Percentiles rank a stretch among this genome's conserved stretches.
Conservation (phyloP, 2,888 invertebrate species). For the Capitulum mitella region DNA sequence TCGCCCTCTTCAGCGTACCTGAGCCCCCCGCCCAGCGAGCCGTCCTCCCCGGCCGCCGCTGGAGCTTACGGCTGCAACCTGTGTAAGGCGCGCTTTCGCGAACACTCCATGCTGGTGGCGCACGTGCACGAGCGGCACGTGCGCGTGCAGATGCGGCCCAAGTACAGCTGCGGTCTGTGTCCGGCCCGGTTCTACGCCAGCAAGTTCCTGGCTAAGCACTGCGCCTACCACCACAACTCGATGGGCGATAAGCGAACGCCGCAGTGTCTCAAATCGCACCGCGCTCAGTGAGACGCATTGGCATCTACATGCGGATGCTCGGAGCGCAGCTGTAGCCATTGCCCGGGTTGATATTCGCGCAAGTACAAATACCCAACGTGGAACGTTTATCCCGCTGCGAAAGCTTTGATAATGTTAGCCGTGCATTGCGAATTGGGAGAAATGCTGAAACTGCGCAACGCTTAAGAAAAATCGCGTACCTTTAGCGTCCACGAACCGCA, state of each 20-base stretch:
- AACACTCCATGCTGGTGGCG: neutral
- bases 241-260: neutral
- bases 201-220: neutral
- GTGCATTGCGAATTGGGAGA: too few relatives aligned
- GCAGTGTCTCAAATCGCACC: neutral
- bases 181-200: constrained; percentile 21
- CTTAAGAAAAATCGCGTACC: too few relatives aligned
- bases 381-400: too few relatives aligned
- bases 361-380: too few relatives aligned
- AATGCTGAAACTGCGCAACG: too few relatives aligned
- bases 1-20: neutral
- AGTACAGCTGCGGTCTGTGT: constrained; percentile 22
- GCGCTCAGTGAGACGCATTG: too few relatives aligned
- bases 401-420: too few relatives aligned
- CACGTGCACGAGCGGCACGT: constrained; percentile 19
- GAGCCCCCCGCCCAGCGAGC: neutral
- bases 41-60: neutral
- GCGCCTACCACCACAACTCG: constrained; percentile 13
- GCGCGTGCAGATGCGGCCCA: constrained; percentile 20
- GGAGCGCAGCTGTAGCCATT: too few relatives aligned
- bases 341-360: too few relatives aligned
- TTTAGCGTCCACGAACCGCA: too few relatives aligned
- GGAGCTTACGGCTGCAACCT: constrained; percentile 1
- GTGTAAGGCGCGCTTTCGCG: neutral
- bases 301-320: too few relatives aligned